phyloP scores from a whole-genome alignment of 2,113 vertebrate species.

The Dasyurus viverrinus region DNA sequence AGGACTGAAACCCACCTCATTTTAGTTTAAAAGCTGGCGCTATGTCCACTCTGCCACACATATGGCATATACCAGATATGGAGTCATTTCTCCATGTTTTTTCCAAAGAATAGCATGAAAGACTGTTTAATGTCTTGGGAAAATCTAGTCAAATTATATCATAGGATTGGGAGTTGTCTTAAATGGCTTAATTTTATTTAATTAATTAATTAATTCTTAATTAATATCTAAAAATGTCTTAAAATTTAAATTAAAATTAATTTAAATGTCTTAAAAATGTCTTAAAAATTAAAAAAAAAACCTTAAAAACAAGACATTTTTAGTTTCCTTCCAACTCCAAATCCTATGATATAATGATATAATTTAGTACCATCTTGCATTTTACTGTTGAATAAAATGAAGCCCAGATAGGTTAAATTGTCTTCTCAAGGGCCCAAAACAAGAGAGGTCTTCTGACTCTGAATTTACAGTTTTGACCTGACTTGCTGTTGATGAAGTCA shows the following conservation, averaged over 20 bases:
- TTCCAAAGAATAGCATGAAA: neutral
- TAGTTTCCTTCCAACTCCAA: too few species aligned
- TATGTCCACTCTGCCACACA: neutral
- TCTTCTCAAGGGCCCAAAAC: neutral
- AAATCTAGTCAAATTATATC: neutral
- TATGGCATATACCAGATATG: neutral
- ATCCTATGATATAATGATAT: too few species aligned
- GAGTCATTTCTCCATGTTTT: neutral
- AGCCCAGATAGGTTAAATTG: neutral
- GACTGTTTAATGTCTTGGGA: neutral
- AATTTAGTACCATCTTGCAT: neutral
- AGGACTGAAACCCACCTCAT: neutral
- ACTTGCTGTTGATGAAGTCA: neutral
- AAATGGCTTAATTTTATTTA: too few species aligned
- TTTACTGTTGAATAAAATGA: neutral
- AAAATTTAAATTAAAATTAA: too few species aligned
- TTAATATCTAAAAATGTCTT: neutral
- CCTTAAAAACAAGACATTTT: too few species aligned
- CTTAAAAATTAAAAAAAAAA: too few species aligned
- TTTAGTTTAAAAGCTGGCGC: neutral
- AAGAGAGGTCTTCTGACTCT: neutral
- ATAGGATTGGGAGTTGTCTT: neutral
- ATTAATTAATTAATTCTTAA: too few species aligned
- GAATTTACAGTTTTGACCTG: neutral
- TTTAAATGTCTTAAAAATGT: too few species aligned